Percentiles rank a stretch among this genome's conserved stretches.
phyloP scores from a whole-genome alignment of 2,797 vertebrate genomes.

The Propithecus deckenii region DNA sequence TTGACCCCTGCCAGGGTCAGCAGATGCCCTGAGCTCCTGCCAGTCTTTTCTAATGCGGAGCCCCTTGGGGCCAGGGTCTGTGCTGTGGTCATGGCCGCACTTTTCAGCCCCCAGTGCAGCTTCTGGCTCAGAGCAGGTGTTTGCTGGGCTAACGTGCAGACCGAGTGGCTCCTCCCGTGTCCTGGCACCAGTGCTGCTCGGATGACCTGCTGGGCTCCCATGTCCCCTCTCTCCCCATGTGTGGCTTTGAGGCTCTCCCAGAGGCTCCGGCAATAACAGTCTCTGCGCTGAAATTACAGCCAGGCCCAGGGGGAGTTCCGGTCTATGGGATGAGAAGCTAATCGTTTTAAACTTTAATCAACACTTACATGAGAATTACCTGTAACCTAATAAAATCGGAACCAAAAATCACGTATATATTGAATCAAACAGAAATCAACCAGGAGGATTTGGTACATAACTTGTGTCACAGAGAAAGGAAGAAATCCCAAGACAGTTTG shows the following conservation, averaged over 20 bases:
- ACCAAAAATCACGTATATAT: neutral
- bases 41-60: neutral
- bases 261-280: neutral
- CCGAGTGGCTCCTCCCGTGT: neutral
- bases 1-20: neutral
- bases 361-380: conserved; percentile 46
- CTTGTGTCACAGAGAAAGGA: neutral
- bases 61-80: neutral
- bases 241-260: neutral
- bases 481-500: neutral
- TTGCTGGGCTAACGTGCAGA: neutral
- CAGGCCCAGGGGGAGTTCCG: neutral
- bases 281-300: neutral
- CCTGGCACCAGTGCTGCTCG: rapidly evolving
- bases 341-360: conserved; percentile 61
- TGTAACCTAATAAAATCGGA: conserved; percentile 46
- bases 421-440: neutral
- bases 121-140: neutral
- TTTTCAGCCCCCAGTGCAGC: rapidly evolving
- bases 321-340: neutral
- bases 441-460: neutral
- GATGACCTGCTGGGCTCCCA: neutral
- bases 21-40: neutral
- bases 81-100: neutral
- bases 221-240: neutral